Evolutionary conservation across 2,888 invertebrate genomes (phyloP).

Genomic region (Eremobia ochroleuca): DNA sequence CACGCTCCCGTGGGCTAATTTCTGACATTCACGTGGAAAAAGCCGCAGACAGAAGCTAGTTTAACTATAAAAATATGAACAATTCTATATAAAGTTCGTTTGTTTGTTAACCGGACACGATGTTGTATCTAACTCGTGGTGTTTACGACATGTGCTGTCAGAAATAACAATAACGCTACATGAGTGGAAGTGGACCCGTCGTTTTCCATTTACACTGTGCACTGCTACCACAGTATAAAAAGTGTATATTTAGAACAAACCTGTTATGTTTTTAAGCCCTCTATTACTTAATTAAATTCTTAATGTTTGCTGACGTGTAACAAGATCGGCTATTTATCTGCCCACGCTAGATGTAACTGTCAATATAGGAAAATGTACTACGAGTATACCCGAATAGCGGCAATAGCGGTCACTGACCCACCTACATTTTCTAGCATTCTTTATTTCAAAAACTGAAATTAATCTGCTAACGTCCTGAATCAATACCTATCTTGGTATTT

Average conservation of each 20-base stretch:
- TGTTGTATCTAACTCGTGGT: conserved; percentile 37
- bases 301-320: conserved; percentile 15
- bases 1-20: not conserved
- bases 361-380: conserved; percentile 27
- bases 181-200: not conserved
- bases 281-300: conserved; percentile 25
- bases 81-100: not conserved
- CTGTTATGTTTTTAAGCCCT: conserved; percentile 3
- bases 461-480: not conserved
- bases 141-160: conserved; percentile 38
- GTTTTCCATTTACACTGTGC: not conserved
- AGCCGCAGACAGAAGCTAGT: not conserved
- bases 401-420: not conserved
- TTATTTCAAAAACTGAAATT: not conserved
- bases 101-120: conserved; percentile 18
- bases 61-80: not conserved
- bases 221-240: conserved; percentile 9
- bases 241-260: conserved; percentile 5
- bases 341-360: conserved; percentile 30
- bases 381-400: not conserved
- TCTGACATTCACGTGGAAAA: not conserved
- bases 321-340: conserved; percentile 36
- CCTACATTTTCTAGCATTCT: not conserved
- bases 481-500: not conserved
- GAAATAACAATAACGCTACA: conserved; percentile 24